Percentiles rank a stretch among this genome's conserved stretches.
These are phyloP conservation scores for Litocranius walleri DNA, from an alignment of 2,113 vertebrate species.

Conservation along the genomic window DNA sequence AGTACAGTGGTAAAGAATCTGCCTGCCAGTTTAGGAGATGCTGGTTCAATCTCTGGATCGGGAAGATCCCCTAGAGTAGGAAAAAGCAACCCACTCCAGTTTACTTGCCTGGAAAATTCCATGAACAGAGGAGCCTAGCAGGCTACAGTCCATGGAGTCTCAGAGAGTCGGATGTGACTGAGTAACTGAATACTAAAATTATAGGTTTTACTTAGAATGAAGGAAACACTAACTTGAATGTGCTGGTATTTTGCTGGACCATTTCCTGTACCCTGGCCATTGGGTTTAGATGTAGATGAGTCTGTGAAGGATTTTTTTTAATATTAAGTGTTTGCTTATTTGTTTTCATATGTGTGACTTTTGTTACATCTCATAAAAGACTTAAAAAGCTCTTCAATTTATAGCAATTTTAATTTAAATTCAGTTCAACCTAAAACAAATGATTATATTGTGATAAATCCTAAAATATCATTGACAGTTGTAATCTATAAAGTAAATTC, in stretches of 20 bases:
- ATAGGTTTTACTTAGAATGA: not conserved
- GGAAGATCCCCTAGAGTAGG: not conserved
- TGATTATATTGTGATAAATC: not conserved
- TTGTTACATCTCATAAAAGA: not conserved
- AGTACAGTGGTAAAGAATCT: not conserved
- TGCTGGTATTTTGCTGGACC: not conserved
- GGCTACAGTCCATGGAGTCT: not conserved
- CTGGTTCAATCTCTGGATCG: not conserved
- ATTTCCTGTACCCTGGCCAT: rapidly evolving
- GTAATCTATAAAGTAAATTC: not conserved
- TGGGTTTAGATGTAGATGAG: not conserved
- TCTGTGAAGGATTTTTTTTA: not conserved
- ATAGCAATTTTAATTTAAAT: not conserved
- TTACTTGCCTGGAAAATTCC: not conserved
- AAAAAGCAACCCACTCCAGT: not conserved
- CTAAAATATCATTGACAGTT: not conserved
- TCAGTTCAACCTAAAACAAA: not conserved
- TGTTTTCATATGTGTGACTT: not conserved
- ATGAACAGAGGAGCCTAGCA: not conserved
- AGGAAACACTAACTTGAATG: not conserved
- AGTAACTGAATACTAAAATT: not conserved
- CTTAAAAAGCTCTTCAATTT: not conserved
- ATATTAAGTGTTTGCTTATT: not conserved
- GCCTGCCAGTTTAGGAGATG: not conserved
- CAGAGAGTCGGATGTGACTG: not conserved